phyloP scores from a whole-genome alignment of 2,113 vertebrate species.

The Drymodes brunneopygia region DNA sequence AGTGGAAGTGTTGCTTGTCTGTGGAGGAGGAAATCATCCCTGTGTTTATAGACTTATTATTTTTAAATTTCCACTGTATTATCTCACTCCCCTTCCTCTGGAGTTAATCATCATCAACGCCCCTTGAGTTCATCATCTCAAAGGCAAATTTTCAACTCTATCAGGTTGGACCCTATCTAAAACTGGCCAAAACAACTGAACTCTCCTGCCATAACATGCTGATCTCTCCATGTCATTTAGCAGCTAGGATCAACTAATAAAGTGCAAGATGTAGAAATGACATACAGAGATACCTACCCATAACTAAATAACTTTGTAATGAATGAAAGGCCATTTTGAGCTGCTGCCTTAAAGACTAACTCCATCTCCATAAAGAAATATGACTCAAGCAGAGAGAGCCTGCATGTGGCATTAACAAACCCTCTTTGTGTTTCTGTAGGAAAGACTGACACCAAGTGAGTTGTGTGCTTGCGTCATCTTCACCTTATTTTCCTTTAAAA shows the following conservation, averaged over 20 bases:
- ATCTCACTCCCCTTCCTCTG: not conserved
- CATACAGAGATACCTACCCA: constrained; percentile 47
- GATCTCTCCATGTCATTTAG: not conserved
- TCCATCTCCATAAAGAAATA: constrained; percentile 53
- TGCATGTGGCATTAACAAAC: not conserved
- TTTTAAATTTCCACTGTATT: not conserved
- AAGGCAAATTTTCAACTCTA: not conserved
- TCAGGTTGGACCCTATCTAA: not conserved
- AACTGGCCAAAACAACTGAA: not conserved
- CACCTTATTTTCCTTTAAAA: not conserved
- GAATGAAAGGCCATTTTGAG: constrained; percentile 51
- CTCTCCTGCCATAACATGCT: not conserved
- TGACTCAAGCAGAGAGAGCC: not conserved
- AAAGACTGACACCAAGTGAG: constrained; percentile 34
- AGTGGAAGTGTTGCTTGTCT: not conserved
- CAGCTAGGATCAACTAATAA: constrained; percentile 43
- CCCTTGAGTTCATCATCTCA: not conserved
- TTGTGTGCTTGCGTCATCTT: not conserved
- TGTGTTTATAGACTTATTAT: not conserved
- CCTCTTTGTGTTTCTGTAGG: constrained; percentile 16
- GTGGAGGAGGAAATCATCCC: not conserved
- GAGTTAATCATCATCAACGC: not conserved
- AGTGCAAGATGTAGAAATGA: constrained; percentile 18
- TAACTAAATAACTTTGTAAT: constrained; percentile 66
- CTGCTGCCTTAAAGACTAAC: constrained; percentile 37